Percentiles rank a stretch among this genome's conserved stretches.
Evolutionary conservation across 2,113 vertebrate species (phyloP).

Genomic region (Engraulis encrasicolus): DNA sequence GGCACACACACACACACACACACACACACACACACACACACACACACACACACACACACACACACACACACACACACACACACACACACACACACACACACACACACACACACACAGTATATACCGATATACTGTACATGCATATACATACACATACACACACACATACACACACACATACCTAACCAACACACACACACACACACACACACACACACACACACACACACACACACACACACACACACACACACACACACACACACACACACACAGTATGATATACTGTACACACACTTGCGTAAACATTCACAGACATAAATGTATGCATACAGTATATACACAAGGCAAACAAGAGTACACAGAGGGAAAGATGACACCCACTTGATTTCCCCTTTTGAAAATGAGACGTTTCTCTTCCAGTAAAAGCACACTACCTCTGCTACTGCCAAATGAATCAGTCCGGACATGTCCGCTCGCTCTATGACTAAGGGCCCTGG

Average conservation of each 20-base stretch:
- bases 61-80: background rate
- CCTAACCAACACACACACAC: background rate
- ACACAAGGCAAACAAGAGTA: too few relatives aligned
- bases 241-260: background rate
- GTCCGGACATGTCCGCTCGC: conserved; percentile 42
- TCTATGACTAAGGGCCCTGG: conserved; percentile 25
- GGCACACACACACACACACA: background rate
- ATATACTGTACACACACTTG: too few relatives aligned
- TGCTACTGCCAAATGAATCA: conserved; percentile 35
- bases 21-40: background rate
- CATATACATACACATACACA: background rate
- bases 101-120: conserved; percentile 8
- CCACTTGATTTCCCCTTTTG: background rate
- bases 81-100: conserved; percentile 9
- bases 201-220: background rate
- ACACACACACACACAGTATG: too few relatives aligned
- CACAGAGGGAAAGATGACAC: too few relatives aligned
- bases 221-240: background rate
- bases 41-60: background rate
- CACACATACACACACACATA: background rate
- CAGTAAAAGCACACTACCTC: conserved; percentile 39
- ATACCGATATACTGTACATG: too few relatives aligned
- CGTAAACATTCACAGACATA: too few relatives aligned
- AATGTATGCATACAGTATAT: too few relatives aligned
- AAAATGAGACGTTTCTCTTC: conserved; percentile 37